phyloP scores from a whole-genome alignment of 2,113 vertebrate species.

The Phrynosoma blainvillii region DNA sequence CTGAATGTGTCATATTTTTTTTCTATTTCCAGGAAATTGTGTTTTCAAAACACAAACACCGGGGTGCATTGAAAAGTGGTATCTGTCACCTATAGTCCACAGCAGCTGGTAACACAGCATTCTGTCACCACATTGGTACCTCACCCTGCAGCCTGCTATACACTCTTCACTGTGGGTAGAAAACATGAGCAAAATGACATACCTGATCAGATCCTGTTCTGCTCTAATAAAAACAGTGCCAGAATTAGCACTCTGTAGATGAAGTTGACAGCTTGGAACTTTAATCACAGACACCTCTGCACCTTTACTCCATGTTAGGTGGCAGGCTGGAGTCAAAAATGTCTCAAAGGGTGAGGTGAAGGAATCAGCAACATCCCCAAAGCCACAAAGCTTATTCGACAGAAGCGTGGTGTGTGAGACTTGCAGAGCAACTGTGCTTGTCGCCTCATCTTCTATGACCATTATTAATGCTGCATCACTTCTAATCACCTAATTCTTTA shows the following conservation, averaged over 20 bases:
- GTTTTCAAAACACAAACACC: not conserved
- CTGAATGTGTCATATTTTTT: not conserved
- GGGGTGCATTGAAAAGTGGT: not conserved
- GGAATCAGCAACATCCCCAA: conserved; percentile 9
- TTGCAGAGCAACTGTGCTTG: not conserved
- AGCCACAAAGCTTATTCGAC: not conserved
- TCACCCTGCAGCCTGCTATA: not conserved
- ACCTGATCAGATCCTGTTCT: not conserved
- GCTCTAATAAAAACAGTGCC: not conserved
- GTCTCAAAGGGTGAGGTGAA: not conserved
- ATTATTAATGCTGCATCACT: not conserved
- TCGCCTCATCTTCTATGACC: not conserved
- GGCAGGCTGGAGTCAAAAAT: not conserved
- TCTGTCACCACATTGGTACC: not conserved
- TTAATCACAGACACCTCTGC: not conserved
- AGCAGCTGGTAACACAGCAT: not conserved
- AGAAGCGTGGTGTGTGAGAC: not conserved
- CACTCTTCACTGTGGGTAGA: not conserved
- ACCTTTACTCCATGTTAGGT: not conserved
- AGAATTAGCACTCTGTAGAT: not conserved
- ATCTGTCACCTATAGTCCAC: not conserved
- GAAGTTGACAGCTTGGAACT: not conserved
- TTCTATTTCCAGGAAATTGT: not conserved
- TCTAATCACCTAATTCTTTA: not conserved
- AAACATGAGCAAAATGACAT: not conserved